Conservation (phyloP, 2,888 invertebrate species). For the Cyclophora punctaria region DNA sequence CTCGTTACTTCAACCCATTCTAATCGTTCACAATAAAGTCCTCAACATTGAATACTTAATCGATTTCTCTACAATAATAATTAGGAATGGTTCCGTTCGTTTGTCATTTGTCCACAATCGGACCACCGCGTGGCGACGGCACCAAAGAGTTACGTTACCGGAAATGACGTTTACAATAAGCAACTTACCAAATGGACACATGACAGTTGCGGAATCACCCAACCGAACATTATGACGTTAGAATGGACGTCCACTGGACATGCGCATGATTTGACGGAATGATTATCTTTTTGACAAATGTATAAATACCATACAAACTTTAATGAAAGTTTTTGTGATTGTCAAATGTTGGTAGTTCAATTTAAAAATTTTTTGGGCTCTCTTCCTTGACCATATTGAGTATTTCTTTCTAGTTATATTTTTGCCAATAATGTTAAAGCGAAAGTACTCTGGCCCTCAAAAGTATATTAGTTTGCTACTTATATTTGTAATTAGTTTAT, state of each 20-base stretch:
- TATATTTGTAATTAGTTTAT: too few species aligned
- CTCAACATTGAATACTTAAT: slow-evolving; percentile 6
- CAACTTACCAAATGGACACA: slow-evolving; percentile 17
- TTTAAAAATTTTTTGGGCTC: too few species aligned
- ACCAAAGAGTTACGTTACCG: slow-evolving; percentile 30
- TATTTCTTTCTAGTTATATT: too few species aligned
- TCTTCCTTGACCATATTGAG: too few species aligned
- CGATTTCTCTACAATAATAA: slow-evolving; percentile 14
- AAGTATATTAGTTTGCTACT: too few species aligned
- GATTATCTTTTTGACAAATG: slow-evolving; percentile 1
- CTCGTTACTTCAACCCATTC: too few species aligned
- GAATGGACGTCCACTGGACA: slow-evolving; percentile 19
- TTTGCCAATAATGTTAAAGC: too few species aligned
- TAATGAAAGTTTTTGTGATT: too few species aligned
- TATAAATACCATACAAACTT: neutral
- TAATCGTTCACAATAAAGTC: too few species aligned
- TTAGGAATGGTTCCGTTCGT: slow-evolving; percentile 10
- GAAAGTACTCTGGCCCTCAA: too few species aligned
- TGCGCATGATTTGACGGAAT: slow-evolving; percentile 19
- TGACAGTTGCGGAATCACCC: slow-evolving; percentile 28
- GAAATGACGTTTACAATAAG: slow-evolving; percentile 21
- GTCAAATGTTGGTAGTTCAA: too few species aligned
- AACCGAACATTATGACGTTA: slow-evolving; percentile 10
- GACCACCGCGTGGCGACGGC: slow-evolving; percentile 34
- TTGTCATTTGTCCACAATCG: slow-evolving; percentile 11